Evolutionary conservation across 2,888 invertebrate species (phyloP).

Genomic region (Cyaniris semiargus): DNA sequence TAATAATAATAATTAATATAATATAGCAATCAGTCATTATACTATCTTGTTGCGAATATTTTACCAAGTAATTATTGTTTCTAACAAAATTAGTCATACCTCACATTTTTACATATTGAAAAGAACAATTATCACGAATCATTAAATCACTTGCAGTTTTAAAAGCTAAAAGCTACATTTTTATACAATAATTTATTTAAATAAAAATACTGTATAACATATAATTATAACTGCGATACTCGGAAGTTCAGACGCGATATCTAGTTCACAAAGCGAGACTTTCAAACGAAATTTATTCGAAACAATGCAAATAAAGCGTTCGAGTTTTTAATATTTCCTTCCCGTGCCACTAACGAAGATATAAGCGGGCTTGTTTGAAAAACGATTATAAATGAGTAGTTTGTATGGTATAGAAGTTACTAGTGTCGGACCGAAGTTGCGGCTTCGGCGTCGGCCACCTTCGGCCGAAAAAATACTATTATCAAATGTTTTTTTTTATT

Average conservation of each 20-base stretch:
- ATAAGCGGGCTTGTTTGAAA: neutral
- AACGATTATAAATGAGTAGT: neutral
- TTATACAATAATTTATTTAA: neutral
- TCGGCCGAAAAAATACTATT: neutral
- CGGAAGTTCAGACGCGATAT: neutral
- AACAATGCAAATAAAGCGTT: slow-evolving; percentile 34
- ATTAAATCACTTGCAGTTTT: no score
- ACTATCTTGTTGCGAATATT: no score
- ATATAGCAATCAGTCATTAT: no score
- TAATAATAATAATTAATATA: no score
- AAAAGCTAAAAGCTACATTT: no score
- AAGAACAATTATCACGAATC: no score
- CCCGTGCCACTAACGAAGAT: neutral
- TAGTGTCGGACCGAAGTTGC: neutral
- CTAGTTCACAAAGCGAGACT: slow-evolving; percentile 20
- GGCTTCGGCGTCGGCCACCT: neutral
- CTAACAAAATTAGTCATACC: no score
- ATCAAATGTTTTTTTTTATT: no score
- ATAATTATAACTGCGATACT: neutral
- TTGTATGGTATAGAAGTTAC: neutral
- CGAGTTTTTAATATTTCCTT: slow-evolving; percentile 18
- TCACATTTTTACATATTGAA: no score
- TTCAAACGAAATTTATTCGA: slow-evolving; percentile 33
- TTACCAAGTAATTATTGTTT: no score
- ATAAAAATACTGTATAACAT: neutral